These are phyloP conservation scores for Aramus guarauna DNA, from an alignment of 2,113 vertebrate species.

Conservation along the genomic window DNA sequence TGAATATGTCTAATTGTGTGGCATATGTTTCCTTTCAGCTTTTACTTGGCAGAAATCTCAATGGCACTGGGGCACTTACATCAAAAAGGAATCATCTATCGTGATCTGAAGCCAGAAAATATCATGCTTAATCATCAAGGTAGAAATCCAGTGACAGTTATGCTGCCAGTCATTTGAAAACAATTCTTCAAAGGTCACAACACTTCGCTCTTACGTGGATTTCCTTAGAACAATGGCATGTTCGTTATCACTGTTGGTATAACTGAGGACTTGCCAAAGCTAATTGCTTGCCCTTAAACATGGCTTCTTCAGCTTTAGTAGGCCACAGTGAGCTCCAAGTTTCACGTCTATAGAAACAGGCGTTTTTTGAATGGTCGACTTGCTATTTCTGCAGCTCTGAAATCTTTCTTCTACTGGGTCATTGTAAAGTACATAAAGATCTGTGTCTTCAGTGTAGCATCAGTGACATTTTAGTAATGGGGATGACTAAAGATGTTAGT, in stretches of 20 bases:
- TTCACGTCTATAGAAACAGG: background rate
- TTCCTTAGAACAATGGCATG: background rate
- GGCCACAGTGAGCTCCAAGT: background rate
- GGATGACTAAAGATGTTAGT: background rate
- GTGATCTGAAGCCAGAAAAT: constrained; percentile 98
- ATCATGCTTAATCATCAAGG: constrained; percentile 99
- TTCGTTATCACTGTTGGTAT: background rate
- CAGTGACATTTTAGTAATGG: background rate
- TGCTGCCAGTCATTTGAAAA: constrained; percentile 36
- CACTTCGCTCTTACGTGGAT: background rate
- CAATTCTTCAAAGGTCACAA: constrained; percentile 13
- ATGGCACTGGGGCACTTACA: constrained; percentile 99
- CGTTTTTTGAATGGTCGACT: background rate
- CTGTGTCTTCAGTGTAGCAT: background rate
- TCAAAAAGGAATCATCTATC: constrained; percentile 99
- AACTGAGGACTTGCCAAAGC: background rate
- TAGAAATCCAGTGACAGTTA: constrained; percentile 48
- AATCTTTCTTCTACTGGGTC: background rate
- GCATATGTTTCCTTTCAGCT: constrained; percentile 79
- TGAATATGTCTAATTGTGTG: constrained; percentile 57
- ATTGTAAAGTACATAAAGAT: background rate
- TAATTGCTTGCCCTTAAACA: background rate
- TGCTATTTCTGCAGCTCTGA: background rate
- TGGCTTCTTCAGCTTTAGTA: background rate
- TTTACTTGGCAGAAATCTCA: constrained; percentile 99